These are phyloP conservation scores for Darevskia mixta DNA, from an alignment of 2,797 vertebrate species.

Conservation along the genomic window DNA sequence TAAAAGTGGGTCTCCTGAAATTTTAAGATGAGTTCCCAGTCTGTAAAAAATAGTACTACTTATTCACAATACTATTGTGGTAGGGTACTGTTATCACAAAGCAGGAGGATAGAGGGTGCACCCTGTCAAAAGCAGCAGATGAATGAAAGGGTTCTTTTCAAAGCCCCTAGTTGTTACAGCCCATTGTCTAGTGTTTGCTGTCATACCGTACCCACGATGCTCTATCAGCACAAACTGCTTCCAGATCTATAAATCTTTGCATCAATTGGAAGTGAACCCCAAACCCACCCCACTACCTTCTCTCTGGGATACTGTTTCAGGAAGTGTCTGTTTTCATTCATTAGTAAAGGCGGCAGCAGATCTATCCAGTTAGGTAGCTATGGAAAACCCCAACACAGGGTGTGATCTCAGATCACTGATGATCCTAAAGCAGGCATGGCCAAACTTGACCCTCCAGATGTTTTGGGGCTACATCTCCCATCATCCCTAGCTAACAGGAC, in stretches of 20 bases:
- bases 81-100: background rate
- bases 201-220: background rate
- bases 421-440: background rate
- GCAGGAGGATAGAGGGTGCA: background rate
- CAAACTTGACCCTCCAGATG: no score
- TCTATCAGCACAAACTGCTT: background rate
- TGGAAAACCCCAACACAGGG: background rate
- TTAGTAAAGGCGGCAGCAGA: background rate
- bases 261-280: background rate
- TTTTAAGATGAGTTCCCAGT: background rate
- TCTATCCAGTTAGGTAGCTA: background rate
- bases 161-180: background rate
- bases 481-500: no score
- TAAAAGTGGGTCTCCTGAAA: background rate
- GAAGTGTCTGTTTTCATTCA: background rate
- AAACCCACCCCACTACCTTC: background rate
- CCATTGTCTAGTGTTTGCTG: background rate
- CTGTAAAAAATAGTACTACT: background rate
- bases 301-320: background rate
- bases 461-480: no score
- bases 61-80: background rate
- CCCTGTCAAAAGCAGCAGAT: background rate
- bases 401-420: background rate
- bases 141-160: background rate
- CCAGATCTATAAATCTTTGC: background rate